Evolutionary conservation across 2,888 invertebrate genomes (phyloP), one percentile per base, ranked within the genome.

Genomic region (Drosophila aldrichi): DNA sequence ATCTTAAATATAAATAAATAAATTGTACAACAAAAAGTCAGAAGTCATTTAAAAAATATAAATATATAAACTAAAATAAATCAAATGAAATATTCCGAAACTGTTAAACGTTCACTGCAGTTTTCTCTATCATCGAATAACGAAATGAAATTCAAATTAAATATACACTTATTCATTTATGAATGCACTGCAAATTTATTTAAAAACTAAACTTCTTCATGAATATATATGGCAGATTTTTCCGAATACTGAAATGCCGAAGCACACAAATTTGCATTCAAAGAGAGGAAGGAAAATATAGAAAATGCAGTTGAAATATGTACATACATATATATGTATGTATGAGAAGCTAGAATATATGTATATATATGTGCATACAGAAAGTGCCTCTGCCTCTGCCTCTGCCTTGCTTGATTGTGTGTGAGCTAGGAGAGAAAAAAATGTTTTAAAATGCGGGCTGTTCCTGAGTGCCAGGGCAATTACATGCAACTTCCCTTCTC

Each of bases 401-500:
- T 10, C 34, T 10, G 20, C 14, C 38, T 25, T 46, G 25, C 43
- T 40, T 34, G 46, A 56, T 75, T 70, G 60, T 70, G 55, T 70
- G 55, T 48, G 32, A 36, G 22, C 34, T 41, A 16, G 36, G 60
- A 66, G 7, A 36, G n/a, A 51, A 62, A 65, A 79, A 65, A 79
- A 65, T 62, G 34, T 61, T 43, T 75, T 64, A 57, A 69, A 79
- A 71, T 68, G 68, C 63, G 57, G 61, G 48, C 70, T 52, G 58
- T 22, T 54, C 48, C 66, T 65, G 70, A 59, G 62, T 70, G 63
- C 52, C 51, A 9, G 58, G 65, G 65, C 81, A 64, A 80, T 78
- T 78, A 77, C 72, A 59, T 41, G 57, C 60, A 60, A 70, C 49
- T 59, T 63, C 48, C 38, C 38, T 44, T 16, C 22, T n/a, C 48